These are phyloP conservation scores for Heloderma charlesbogerti DNA, from an alignment of 2,113 vertebrate genomes.

Conservation along the genomic window DNA sequence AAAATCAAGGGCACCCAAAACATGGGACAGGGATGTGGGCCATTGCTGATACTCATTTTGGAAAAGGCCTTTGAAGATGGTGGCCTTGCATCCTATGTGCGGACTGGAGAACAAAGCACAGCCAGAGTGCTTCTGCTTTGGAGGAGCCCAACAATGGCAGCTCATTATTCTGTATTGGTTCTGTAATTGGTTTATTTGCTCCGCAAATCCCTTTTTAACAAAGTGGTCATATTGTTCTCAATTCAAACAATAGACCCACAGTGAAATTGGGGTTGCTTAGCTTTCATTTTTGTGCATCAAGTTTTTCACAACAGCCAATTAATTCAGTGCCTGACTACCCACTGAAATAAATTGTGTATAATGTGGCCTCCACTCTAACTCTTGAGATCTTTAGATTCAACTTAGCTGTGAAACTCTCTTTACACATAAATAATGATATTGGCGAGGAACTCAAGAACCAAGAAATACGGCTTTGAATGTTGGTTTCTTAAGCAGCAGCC, in stretches of 20 bases:
- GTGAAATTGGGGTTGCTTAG: not conserved
- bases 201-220: no score
- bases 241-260: not conserved
- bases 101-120: not conserved
- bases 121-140: not conserved
- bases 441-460: not conserved
- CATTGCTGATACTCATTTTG: no score
- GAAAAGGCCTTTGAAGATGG: no score
- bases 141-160: not conserved
- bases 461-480: not conserved
- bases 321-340: no score
- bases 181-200: not conserved
- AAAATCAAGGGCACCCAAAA: no score
- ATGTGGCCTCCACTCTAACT: not conserved
- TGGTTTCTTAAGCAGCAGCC: not conserved
- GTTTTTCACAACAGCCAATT: not conserved
- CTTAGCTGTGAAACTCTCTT: not conserved
- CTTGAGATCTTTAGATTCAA: not conserved
- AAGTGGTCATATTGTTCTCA: no score
- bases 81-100: not conserved
- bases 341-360: no score
- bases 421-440: not conserved
- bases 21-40: no score
- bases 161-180: not conserved
- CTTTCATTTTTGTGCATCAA: not conserved